These are phyloP conservation scores for Brachionichthys hirsutus DNA, from an alignment of 2,113 vertebrate genomes.

Conservation along the genomic window DNA sequence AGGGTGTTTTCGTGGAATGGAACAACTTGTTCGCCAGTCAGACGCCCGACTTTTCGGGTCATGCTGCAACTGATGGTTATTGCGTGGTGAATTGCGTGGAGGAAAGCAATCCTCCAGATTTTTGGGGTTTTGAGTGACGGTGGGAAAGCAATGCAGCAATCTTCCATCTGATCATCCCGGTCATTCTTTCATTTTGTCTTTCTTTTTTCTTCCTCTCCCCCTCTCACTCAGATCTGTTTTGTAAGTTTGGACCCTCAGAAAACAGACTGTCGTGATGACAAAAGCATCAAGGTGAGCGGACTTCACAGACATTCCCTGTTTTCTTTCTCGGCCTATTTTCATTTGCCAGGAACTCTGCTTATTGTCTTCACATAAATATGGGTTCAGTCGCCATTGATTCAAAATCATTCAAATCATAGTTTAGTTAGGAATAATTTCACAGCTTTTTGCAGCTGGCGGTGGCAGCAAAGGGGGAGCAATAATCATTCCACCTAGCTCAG, in stretches of 20 bases:
- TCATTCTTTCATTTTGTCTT: not conserved
- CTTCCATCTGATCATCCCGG: not conserved
- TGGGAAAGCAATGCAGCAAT: not conserved
- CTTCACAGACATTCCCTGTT: not conserved
- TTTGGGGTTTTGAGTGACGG: constrained; percentile 2
- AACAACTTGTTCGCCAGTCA: too few relatives aligned
- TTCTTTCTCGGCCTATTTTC: constrained; percentile 21
- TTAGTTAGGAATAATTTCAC: constrained; percentile 55
- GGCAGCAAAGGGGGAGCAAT: constrained; percentile 25
- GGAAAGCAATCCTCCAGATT: not conserved
- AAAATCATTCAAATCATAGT: constrained; percentile 56
- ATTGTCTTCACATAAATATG: constrained; percentile 26
- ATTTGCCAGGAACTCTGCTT: constrained; percentile 20
- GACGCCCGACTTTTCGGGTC: too few relatives aligned
- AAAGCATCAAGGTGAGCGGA: constrained; percentile 76
- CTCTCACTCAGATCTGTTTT: constrained; percentile 87
- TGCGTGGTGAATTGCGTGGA: too few relatives aligned
- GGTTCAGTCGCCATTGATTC: constrained; percentile 61
- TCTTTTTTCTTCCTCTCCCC: constrained; percentile 23
- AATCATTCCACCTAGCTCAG: constrained; percentile 15
- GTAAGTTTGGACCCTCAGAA: constrained; percentile 86
- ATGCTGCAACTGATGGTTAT: too few relatives aligned
- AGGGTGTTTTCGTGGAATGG: too few relatives aligned
- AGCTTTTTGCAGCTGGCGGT: constrained; percentile 45
- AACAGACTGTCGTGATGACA: constrained; percentile 78